Evolutionary conservation across 1,140 invertebrate species (phyloP), one percentile per base, ranked within the genome.

Genomic region (Episyrphus balteatus): DNA sequence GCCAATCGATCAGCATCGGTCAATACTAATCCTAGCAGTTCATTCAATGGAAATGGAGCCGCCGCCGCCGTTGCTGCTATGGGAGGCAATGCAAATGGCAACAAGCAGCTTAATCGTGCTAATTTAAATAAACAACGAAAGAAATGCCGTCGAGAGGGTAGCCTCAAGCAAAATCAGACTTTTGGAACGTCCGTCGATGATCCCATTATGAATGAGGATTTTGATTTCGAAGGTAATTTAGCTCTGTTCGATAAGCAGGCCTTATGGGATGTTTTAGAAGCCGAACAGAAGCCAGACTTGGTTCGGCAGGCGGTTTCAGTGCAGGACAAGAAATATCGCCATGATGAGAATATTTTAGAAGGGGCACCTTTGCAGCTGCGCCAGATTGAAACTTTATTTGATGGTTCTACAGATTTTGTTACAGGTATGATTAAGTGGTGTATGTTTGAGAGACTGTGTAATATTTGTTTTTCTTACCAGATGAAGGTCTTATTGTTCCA

Each of bases 171-270:
- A 11, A 62, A 54, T 43, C 59, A 58, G 31, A 64, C 65, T 2
- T 78, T 77, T 61, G 74, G 73, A 9, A 69, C 69, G 0, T 64
- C 71, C n/a, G 61, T 71, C 1, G 72, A 75, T 45, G 69, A 73
- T 49, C 69, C 66, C 8, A 68, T 74, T 12, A 58, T 73, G 36
- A 67, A 74, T 50, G 77, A 87, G 61, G 87, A 91, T 55, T 94
- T 93, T 76, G 91, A 93, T 75, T 93, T 94, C 77, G 89, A 93
- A 66, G 91, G 88, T 51, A 93, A 93, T 74, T 72, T 93, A 15
- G 88, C 88, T 11, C 70, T 94, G 19, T 93, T 93, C 71, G 84
- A 93, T 70, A 94, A 94, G 71, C 78, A 82, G 67, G 82, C 81
- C 38, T 72, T 78, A 49, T 84, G 81, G 79, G 81, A 88, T 57